Evolutionary conservation across 2,113 vertebrate genomes (phyloP).

Genomic region (Chrysemys picta): DNA sequence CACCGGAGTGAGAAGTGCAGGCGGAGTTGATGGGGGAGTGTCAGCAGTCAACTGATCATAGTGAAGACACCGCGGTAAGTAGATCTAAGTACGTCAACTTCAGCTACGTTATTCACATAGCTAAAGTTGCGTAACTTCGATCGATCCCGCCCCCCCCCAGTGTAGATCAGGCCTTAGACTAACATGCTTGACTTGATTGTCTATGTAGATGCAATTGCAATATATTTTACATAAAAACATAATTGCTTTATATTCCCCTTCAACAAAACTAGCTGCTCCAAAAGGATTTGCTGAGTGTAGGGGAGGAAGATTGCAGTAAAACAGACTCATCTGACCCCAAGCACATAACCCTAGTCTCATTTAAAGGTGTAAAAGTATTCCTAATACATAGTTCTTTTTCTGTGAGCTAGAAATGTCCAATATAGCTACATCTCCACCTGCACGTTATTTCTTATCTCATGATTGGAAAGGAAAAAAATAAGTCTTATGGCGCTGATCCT

Average conservation of each 20-base stretch:
- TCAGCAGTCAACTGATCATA: no score
- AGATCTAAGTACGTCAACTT: no score
- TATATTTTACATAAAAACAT: no score
- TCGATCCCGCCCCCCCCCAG: no score
- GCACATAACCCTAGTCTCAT: not conserved
- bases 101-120: no score
- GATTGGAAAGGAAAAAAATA: not conserved
- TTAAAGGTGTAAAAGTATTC: not conserved
- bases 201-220: no score
- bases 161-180: no score
- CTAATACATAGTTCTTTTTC: constrained; percentile 3
- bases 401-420: not conserved
- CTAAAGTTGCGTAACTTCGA: no score
- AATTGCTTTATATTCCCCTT: constrained; percentile 1
- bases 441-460: not conserved
- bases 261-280: constrained; percentile 52
- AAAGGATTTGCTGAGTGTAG: constrained; percentile 43
- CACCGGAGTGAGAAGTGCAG: no score
- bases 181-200: no score
- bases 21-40: no score
- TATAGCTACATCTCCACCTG: not conserved
- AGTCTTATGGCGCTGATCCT: not conserved
- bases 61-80: no score
- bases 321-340: not conserved
- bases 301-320: constrained; percentile 12